Base-by-base conservation (phyloP, 64 coral and sea anemone genomes). In the Orbicella faveolata region DNA sequence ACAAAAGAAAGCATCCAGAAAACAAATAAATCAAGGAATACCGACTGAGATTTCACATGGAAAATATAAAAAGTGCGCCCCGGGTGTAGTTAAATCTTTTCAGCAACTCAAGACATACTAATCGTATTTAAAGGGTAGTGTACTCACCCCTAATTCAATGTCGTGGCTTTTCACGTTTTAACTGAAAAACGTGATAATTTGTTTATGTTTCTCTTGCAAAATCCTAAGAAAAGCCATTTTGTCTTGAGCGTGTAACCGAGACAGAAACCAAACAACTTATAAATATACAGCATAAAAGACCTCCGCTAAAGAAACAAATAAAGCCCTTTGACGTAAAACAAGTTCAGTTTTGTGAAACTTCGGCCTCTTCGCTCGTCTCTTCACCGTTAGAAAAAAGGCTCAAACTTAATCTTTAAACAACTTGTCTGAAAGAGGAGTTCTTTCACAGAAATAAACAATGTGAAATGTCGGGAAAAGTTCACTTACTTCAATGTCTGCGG, bases 281-380 rank as follows among this genome's bases (percentile, higher is more conserved):
- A 70, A 85, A 85, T 72, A 14, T 85, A 44, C 63, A 85, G 36
- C 82, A 30, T 30, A 85, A 73, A 70, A 66, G 68, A 85, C 37
- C 82, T 21, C 82, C 23, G 65, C 65, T 72, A 73, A 52, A 66
- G 41, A 85, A 85, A 85, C 82, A 85, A 83, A 67, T n/a, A 44
- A 83, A 66, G 63, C 36, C 9, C 11, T 21, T 83, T 70, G 21
- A 70, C 10, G 67, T 5, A 26, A 70, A 70, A 70, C 67, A 70
- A 25, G 67, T 59, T 6, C 11, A 70, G 7, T 25, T 70, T 59
- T 59, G 10, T 14, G 9, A 59, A 59, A 59, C 55, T 59, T 59
- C 55, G 55, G 55, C 15, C 55, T 12, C 55, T 14, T 14, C 11
- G 55, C 11, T 70, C 21, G 20, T 26, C 67, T 9, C 67, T n/a